Evolutionary conservation across 2,113 vertebrate species (phyloP).

Genomic region (Struthio camelus): DNA sequence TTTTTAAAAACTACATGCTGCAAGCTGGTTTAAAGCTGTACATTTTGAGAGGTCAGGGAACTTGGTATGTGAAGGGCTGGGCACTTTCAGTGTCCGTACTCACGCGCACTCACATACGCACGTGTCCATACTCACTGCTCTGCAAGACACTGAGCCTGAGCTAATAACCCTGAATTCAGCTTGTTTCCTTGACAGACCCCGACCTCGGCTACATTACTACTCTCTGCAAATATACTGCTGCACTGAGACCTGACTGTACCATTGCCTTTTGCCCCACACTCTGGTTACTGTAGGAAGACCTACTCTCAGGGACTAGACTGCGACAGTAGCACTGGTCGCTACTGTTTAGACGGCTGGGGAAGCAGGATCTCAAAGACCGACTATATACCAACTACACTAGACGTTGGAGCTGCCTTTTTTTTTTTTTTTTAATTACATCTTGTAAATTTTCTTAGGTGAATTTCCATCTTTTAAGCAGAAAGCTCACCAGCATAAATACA

Average conservation of each 20-base stretch:
- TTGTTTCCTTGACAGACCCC: not conserved
- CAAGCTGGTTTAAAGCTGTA: not conserved
- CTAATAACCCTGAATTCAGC: not conserved
- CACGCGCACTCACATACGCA: too few relatives aligned
- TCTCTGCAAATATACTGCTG: not conserved
- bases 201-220: rapidly evolving
- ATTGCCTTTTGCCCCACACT: not conserved
- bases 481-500: not conserved
- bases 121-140: too few relatives aligned
- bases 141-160: not conserved
- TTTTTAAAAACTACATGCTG: not conserved
- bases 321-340: rapidly evolving
- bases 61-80: not conserved
- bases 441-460: not conserved
- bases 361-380: not conserved
- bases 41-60: not conserved
- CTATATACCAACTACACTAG: not conserved
- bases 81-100: not conserved
- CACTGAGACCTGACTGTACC: not conserved
- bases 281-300: not conserved
- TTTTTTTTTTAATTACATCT: not conserved
- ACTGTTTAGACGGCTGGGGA: not conserved
- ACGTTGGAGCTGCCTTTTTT: not conserved
- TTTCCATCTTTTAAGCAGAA: not conserved
- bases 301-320: not conserved